phyloP scores from a whole-genome alignment of 92 coral and sea anemone species.

The Nematostella vectensis region DNA sequence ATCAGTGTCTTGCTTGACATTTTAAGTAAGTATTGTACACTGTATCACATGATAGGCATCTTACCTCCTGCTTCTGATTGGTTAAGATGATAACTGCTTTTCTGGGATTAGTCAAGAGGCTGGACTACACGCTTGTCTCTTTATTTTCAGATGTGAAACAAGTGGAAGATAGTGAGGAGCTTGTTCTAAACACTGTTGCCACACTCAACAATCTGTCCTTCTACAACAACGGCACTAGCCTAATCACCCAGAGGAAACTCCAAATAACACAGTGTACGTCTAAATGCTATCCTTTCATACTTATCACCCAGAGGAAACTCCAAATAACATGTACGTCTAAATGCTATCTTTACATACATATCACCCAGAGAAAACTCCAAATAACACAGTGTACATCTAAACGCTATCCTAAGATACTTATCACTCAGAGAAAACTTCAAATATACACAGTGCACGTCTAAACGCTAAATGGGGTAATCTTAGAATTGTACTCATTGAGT shows the following conservation, averaged over 20 bases:
- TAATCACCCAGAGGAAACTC: conserved; percentile 50
- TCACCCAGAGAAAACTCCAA: conserved; percentile 52
- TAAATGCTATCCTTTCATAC: background rate
- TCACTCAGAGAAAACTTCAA: background rate
- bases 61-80: no score
- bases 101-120: background rate
- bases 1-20: conserved; percentile 72
- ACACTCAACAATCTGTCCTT: conserved; percentile 93
- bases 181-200: conserved; percentile 86
- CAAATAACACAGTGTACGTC: conserved; percentile 82
- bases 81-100: no score
- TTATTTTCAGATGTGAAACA: conserved; percentile 59
- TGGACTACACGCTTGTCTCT: background rate
- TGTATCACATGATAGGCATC: no score
- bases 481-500: background rate
- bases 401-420: background rate
- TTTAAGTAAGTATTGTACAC: conserved; percentile 62
- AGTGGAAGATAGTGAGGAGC: conserved; percentile 66
- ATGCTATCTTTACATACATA: no score
- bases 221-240: conserved; percentile 53
- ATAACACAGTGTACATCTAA: conserved; percentile 75
- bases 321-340: no score
- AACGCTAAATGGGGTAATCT: no score
- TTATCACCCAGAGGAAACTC: background rate
- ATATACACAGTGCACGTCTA: no score